These are phyloP conservation scores for Hydrochoerus hydrochaeris DNA, from an alignment of 2,113 vertebrate species.

Conservation along the genomic window DNA sequence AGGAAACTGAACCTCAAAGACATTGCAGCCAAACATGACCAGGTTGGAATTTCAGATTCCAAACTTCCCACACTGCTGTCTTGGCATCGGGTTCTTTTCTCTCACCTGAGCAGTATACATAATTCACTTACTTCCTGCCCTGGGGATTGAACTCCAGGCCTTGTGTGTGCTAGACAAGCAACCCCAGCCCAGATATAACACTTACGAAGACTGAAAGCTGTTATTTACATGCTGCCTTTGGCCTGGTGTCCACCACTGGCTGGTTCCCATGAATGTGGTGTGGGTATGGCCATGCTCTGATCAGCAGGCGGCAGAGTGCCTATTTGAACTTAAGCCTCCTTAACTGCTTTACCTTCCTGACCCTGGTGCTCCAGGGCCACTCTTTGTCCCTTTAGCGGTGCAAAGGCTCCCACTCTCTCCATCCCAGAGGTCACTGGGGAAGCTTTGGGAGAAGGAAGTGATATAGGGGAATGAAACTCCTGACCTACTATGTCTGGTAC, in stretches of 20 bases:
- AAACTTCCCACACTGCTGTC: neutral
- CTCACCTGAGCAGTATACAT: neutral
- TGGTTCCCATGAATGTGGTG: neutral
- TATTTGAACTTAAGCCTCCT: neutral
- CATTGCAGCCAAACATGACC: neutral
- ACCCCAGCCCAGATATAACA: neutral
- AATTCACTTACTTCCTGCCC: neutral
- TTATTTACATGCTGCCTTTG: neutral
- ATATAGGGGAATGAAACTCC: no score
- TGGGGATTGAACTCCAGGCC: neutral
- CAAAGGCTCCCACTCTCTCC: neutral
- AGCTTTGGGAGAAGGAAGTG: neutral
- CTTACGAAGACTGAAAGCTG: neutral
- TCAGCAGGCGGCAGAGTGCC: neutral
- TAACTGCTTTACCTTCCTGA: neutral
- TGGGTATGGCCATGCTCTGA: rapidly evolving
- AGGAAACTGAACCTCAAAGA: neutral
- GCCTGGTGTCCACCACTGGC: neutral
- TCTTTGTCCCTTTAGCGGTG: neutral
- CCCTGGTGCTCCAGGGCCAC: neutral
- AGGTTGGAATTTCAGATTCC: neutral
- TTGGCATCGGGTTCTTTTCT: neutral
- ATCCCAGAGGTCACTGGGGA: neutral
- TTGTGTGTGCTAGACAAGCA: neutral
- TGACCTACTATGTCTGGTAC: no score